Conservation (phyloP, 2,797 vertebrate species). For the Taenioides sp. region DNA sequence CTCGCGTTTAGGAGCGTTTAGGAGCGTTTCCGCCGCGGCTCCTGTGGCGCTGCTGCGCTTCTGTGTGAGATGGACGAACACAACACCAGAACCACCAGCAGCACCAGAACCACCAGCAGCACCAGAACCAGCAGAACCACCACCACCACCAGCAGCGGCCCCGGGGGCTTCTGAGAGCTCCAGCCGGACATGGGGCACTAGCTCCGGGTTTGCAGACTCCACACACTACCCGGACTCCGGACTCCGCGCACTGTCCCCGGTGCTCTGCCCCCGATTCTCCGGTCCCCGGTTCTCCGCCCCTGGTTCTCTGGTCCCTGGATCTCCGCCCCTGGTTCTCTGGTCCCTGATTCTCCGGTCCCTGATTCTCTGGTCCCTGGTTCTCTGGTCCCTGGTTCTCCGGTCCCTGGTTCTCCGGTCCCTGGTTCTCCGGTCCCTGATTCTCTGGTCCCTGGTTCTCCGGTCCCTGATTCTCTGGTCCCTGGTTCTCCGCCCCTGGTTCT, state of each 20-base stretch:
- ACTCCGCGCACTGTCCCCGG: not conserved
- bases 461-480: too few relatives aligned
- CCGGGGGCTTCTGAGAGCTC: too few relatives aligned
- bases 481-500: too few relatives aligned
- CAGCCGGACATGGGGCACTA: too few relatives aligned
- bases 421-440: not conserved
- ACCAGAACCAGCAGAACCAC: slow-evolving; percentile 21
- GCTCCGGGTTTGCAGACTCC: not conserved
- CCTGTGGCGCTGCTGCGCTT: not conserved
- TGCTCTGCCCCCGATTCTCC: slow-evolving; percentile 5
- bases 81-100: too few relatives aligned
- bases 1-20: fast-evolving
- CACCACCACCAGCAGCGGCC: too few relatives aligned
- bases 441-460: too few relatives aligned
- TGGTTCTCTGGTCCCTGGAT: not conserved
- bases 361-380: too few relatives aligned
- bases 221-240: not conserved
- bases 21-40: not conserved
- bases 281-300: slow-evolving; percentile 35
- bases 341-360: too few relatives aligned
- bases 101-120: slow-evolving; percentile 13
- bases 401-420: slow-evolving; percentile 32
- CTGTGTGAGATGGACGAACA: slow-evolving; percentile 1
- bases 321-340: slow-evolving; percentile 34
- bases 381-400: too few relatives aligned